Base-by-base conservation (phyloP, 2,113 vertebrate genomes). In the Electrona antarctica region DNA sequence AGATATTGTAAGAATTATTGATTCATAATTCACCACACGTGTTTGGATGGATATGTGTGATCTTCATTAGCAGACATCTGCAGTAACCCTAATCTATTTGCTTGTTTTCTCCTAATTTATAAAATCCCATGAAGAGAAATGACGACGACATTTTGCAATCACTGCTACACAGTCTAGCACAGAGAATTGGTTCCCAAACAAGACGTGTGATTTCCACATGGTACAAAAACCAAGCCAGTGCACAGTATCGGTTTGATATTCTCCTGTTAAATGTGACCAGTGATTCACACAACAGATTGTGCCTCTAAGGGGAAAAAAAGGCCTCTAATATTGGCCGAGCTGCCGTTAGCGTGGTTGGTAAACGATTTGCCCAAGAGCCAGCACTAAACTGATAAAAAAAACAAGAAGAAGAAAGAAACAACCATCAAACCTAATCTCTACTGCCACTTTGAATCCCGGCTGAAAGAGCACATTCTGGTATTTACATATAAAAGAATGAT, bases 401-500 rank as follows among this genome's bases (percentile, higher is more conserved):
- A n/a, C n/a, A 0, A 41, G 5, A 41, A 41, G 5, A 41, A 41
- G 3, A 41, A 41, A 41, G 5, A 41, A 41, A 3, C 33, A 41
- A 73, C 73, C 81, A 80, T 84, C 75, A 72, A 78, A 76, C 81
- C 80, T 71, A 77, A 79, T 82, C 83, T 79, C 29, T 52, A 46
- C 60, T 80, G 55, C 70, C 74, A 58, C 81, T 3, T 61, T 8
- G 60, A 45, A 8, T 60, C 78, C 73, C 64, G 21, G 47, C 78
- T 72, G 72, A 82, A 62, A 77, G 80, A 78, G 71, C 80, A 60
- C 77, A 67, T 15, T 82, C 71, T 89, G 76, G 74, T 87, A 88
- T 90, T 89, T 88, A 72, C 78, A 84, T 86, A 82, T 67, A 67
- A 87, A 84, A 83, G 84, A 87, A 79, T 46, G 78, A 78, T 56